Evolutionary conservation across 2,113 vertebrate species (phyloP).

Genomic region (Rhinogobius similis): DNA sequence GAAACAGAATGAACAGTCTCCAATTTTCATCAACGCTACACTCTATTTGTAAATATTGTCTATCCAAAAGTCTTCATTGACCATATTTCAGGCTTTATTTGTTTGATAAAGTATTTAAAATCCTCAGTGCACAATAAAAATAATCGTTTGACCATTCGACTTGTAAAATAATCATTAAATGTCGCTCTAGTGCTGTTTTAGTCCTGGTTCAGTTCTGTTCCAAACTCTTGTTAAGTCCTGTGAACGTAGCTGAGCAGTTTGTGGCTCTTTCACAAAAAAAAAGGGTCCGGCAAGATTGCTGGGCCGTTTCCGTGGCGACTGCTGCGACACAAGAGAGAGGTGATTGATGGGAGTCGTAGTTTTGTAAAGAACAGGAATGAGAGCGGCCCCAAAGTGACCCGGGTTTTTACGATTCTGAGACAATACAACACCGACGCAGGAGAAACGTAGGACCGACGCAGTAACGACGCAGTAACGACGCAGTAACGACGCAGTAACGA

Average conservation of each 20-base stretch:
- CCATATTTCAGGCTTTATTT: no score
- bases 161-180: no score
- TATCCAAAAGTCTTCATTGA: no score
- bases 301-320: neutral
- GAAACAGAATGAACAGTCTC: no score
- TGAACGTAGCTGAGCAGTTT: neutral
- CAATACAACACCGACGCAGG: neutral
- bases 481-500: neutral
- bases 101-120: no score
- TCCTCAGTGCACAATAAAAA: no score
- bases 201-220: neutral
- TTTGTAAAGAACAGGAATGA: constrained; percentile 13
- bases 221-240: no score
- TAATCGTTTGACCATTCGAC: no score
- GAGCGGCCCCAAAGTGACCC: neutral
- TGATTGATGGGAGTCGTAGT: constrained; percentile 28
- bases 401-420: neutral
- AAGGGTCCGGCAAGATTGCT: neutral
- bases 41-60: no score
- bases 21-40: no score
- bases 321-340: neutral
- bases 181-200: no score
- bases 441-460: neutral
- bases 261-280: neutral
- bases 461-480: neutral